A percentile compares a stretch with the other conserved stretches of the same genome.
Evolutionary conservation across 1,140 invertebrate species (phyloP).

Genomic region (Diabrotica undecimpunctata): DNA sequence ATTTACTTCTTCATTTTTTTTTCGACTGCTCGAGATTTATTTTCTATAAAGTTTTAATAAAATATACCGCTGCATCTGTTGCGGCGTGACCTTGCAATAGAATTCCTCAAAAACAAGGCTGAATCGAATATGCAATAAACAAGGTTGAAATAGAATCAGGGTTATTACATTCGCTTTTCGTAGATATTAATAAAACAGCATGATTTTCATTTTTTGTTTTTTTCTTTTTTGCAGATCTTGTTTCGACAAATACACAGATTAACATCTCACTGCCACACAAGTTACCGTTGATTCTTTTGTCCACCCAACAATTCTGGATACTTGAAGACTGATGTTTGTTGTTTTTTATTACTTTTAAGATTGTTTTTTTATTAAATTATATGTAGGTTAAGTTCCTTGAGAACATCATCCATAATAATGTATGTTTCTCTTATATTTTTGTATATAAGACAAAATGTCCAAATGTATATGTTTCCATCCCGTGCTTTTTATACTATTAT

Average conservation of each 20-base stretch:
- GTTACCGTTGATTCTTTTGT: slow-evolving; percentile 36
- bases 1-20: slow-evolving; percentile 9
- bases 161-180: not conserved
- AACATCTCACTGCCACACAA: slow-evolving; percentile 42
- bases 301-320: slow-evolving; percentile 35
- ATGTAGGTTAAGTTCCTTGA: slow-evolving; percentile 41
- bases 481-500: slow-evolving; percentile 7
- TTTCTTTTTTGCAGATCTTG: slow-evolving; percentile 19
- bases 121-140: slow-evolving; percentile 7
- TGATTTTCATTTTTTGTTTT: slow-evolving; percentile 5
- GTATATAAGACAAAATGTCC: slow-evolving; percentile 11
- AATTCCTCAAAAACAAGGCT: slow-evolving; percentile 12
- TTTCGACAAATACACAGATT: slow-evolving; percentile 2
- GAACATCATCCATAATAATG: slow-evolving; percentile 23
- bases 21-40: slow-evolving; percentile 4
- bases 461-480: slow-evolving; percentile 15
- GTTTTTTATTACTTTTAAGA: slow-evolving; percentile 42
- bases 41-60: slow-evolving; percentile 5
- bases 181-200: not conserved
- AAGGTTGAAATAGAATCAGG: slow-evolving; percentile 1
- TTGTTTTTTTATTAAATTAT: slow-evolving; percentile 45
- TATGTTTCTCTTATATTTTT: slow-evolving; percentile 8
- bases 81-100: not conserved
- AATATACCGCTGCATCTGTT: slow-evolving; percentile 4
- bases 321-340: slow-evolving; percentile 45